Percentiles rank a stretch among this genome's conserved stretches.
phyloP scores from a whole-genome alignment of 2,888 invertebrate species.

The Lymantria dispar region DNA sequence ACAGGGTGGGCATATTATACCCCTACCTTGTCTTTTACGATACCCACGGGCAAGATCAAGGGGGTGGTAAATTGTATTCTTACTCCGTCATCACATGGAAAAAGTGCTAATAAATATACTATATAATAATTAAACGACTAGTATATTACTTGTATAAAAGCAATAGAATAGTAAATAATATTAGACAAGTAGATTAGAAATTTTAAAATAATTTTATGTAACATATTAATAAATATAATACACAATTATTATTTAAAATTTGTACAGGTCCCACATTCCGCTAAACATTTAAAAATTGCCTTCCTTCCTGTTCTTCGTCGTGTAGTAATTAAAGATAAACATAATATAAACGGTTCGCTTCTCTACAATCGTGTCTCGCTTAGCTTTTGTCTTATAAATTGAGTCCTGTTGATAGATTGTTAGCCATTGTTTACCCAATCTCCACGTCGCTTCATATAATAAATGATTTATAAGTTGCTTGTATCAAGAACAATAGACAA shows the following conservation, averaged over 20 bases:
- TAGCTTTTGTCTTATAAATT: conserved; percentile 73
- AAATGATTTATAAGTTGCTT: conserved; percentile 72
- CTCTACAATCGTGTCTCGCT: conserved; percentile 54
- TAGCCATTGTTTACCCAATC: conserved; percentile 77
- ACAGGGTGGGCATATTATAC: no score
- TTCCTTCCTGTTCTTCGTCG: conserved; percentile 33
- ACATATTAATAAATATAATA: not conserved
- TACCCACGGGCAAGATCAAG: no score
- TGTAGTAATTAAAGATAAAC: conserved; percentile 82
- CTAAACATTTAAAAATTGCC: not conserved
- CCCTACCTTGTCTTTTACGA: no score
- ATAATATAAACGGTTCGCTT: conserved; percentile 77
- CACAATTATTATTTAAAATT: not conserved
- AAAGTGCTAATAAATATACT: no score
- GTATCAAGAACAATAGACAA: conserved; percentile 13
- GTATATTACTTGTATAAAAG: no score
- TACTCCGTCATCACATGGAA: no score
- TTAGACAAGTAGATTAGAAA: no score
- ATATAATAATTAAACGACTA: no score
- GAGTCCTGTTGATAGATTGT: conserved; percentile 73
- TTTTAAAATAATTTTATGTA: no score
- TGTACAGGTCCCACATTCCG: conserved; percentile 10
- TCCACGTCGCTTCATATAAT: conserved; percentile 54
- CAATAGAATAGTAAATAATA: no score
- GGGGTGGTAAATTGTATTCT: no score